Evolutionary conservation across 2,888 invertebrate genomes (phyloP).

Genomic region (Synanthedon vespiformis): DNA sequence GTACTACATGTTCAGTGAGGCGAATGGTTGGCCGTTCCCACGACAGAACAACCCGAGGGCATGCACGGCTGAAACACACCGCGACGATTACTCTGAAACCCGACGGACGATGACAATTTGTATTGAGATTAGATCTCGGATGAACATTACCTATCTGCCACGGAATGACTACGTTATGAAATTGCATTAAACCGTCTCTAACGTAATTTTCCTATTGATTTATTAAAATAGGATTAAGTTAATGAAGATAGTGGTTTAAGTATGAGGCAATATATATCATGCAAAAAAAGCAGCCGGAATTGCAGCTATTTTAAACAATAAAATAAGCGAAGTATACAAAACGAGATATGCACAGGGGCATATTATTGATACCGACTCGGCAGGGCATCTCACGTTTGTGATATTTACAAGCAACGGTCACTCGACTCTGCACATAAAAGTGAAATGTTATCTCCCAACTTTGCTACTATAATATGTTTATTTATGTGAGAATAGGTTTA

Average conservation of each 20-base stretch:
- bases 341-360: slow-evolving; percentile 37
- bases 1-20: not conserved
- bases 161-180: too few species aligned
- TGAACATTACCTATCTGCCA: too few species aligned
- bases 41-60: slow-evolving; percentile 14
- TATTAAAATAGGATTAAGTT: too few species aligned
- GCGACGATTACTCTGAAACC: slow-evolving; percentile 3
- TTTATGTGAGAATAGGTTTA: not conserved
- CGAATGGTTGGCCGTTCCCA: slow-evolving; percentile 14
- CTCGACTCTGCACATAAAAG: not conserved
- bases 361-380: slow-evolving; percentile 37
- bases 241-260: too few species aligned
- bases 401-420: slow-evolving; percentile 20
- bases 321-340: slow-evolving; percentile 29
- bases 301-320: slow-evolving; percentile 8
- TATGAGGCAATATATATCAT: too few species aligned
- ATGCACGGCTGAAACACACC: slow-evolving; percentile 8
- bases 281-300: slow-evolving; percentile 4
- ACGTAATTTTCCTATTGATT: too few species aligned
- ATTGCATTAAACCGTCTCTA: too few species aligned
- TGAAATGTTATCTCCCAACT: not conserved
- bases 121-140: not conserved
- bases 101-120: slow-evolving; percentile 1
- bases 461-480: not conserved
- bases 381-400: slow-evolving; percentile 53